These are phyloP conservation scores for Aricia artaxerxes DNA, from an alignment of 2,888 invertebrate species.

Conservation along the genomic window DNA sequence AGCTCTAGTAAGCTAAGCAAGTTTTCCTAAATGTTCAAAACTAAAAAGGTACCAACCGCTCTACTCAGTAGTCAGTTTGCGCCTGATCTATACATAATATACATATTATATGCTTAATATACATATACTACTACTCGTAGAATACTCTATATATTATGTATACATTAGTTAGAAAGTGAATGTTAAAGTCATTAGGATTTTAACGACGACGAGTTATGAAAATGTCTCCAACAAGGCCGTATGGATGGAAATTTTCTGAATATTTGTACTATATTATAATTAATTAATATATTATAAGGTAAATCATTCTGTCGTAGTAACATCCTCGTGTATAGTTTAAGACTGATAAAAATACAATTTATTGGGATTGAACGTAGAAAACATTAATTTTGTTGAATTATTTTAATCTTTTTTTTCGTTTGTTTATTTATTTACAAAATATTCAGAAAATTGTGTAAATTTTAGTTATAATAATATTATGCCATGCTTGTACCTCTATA, in stretches of 20 bases:
- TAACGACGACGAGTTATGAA: neutral
- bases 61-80: neutral
- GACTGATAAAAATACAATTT: neutral
- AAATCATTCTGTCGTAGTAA: neutral
- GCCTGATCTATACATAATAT: neutral
- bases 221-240: constrained; percentile 8
- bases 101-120: neutral
- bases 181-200: neutral
- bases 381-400: neutral
- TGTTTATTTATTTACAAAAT: no score
- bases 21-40: no score
- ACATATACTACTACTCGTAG: neutral
- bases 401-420: neutral
- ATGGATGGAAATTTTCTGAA: constrained; percentile 6
- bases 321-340: neutral
- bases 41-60: no score
- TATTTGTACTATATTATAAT: constrained; percentile 19
- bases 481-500: no score
- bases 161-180: neutral
- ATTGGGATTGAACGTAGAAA: neutral
- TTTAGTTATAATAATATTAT: no score
- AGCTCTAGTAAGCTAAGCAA: no score
- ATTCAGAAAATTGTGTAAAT: no score
- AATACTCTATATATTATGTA: neutral
- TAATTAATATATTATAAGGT: neutral